Evolutionary conservation across 2,113 vertebrate genomes (phyloP).

Genomic region (Conger conger): DNA sequence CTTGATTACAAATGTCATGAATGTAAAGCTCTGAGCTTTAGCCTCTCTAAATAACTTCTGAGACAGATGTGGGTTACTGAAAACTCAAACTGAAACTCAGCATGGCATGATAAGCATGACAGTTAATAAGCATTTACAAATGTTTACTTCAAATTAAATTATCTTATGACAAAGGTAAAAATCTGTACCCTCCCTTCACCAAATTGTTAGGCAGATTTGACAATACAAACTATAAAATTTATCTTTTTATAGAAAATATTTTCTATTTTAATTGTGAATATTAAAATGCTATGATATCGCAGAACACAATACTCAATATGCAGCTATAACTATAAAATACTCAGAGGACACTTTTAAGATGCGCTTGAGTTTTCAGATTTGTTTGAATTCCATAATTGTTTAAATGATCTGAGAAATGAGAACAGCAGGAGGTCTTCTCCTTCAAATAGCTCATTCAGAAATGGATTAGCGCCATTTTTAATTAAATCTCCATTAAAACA

Average conservation of each 20-base stretch:
- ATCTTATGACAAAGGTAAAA: neutral
- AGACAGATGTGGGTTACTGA: neutral
- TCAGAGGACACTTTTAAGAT: neutral
- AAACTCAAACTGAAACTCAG: neutral
- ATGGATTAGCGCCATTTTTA: neutral
- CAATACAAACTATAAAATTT: neutral
- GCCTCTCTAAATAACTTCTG: neutral
- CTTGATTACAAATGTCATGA: neutral
- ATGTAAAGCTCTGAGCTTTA: neutral
- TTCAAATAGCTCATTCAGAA: neutral
- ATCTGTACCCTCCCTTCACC: no score
- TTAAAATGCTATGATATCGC: neutral
- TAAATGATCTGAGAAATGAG: neutral
- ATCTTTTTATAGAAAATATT: no score
- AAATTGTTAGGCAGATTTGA: no score
- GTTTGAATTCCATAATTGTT: neutral
- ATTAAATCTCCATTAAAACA: neutral
- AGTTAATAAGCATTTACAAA: no score
- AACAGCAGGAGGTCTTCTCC: neutral
- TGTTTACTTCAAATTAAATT: neutral
- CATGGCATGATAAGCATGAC: no score
- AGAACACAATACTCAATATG: neutral
- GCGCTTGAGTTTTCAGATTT: neutral
- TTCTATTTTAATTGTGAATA: neutral
- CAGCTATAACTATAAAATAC: neutral